phyloP scores from a whole-genome alignment of 2,113 vertebrate species.

The Calcarius ornatus region DNA sequence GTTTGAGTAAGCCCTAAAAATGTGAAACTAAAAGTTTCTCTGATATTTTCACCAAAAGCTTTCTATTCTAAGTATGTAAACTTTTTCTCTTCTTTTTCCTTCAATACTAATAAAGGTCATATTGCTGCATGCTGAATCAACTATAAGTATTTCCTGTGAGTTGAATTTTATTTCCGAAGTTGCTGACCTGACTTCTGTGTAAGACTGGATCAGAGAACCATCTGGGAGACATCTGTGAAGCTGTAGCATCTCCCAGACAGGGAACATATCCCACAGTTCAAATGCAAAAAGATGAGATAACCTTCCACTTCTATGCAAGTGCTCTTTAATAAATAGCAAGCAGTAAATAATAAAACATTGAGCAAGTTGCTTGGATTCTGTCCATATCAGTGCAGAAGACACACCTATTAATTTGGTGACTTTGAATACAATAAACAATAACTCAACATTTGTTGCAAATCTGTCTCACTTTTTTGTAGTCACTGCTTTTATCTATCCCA shows the following conservation, averaged over 20 bases:
- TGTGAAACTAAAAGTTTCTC: background rate
- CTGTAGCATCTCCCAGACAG: slow-evolving; percentile 8
- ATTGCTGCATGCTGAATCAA: slow-evolving; percentile 30
- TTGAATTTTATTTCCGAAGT: slow-evolving; percentile 50
- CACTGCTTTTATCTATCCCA: background rate
- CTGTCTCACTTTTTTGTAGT: background rate
- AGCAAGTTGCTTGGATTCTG: background rate
- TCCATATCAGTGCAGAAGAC: background rate
- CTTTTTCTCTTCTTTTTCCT: background rate
- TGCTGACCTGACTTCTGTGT: slow-evolving; percentile 56
- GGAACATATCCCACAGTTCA: background rate
- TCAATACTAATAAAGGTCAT: slow-evolving; percentile 15
- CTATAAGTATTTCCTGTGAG: slow-evolving; percentile 54
- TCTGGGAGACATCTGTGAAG: slow-evolving; percentile 57
- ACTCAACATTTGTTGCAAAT: background rate
- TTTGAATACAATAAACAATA: background rate
- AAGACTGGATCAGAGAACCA: background rate
- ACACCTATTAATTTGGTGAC: background rate
- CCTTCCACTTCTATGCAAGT: background rate
- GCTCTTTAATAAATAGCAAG: background rate
- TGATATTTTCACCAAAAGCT: background rate
- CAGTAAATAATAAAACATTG: background rate
- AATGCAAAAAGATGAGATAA: background rate
- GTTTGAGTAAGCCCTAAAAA: background rate
- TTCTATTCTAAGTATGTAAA: background rate